Percentiles rank a stretch among this genome's conserved stretches.
phyloP scores from a whole-genome alignment of 2,113 vertebrate species.

The Tragelaphus strepsiceros region DNA sequence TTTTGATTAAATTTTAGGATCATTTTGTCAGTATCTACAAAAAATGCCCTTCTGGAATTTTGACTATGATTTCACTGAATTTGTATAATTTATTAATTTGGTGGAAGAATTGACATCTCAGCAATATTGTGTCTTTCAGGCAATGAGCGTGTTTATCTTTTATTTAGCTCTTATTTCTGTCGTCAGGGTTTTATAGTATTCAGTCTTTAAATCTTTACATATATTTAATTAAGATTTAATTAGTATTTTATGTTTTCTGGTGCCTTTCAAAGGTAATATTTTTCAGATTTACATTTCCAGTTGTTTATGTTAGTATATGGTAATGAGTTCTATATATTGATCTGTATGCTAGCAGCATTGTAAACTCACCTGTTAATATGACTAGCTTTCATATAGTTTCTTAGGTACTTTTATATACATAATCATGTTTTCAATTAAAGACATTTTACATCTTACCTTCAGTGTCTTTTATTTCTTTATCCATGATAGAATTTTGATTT shows the following conservation, averaged over 20 bases:
- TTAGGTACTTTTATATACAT: neutral
- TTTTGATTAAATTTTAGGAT: constrained; percentile 35
- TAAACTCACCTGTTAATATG: neutral
- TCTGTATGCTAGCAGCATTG: neutral
- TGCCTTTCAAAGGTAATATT: neutral
- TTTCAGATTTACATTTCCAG: neutral
- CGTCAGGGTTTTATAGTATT: neutral
- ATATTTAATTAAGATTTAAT: neutral
- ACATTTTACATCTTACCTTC: constrained; percentile 9
- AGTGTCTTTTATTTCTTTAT: neutral
- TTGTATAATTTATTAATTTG: neutral
- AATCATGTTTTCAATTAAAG: neutral
- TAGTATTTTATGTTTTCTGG: neutral
- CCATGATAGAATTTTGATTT: neutral
- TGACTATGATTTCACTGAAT: neutral
- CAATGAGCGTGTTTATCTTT: neutral
- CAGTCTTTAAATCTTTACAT: neutral
- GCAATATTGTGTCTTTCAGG: neutral
- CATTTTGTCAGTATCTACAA: neutral
- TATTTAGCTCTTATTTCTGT: constrained; percentile 11
- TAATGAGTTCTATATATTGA: neutral
- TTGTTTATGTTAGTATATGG: neutral
- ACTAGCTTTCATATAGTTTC: neutral
- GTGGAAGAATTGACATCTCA: neutral
- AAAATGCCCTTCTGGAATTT: neutral